These are phyloP conservation scores for Athetis lepigone DNA, from an alignment of 2,888 invertebrate species.

Conservation along the genomic window DNA sequence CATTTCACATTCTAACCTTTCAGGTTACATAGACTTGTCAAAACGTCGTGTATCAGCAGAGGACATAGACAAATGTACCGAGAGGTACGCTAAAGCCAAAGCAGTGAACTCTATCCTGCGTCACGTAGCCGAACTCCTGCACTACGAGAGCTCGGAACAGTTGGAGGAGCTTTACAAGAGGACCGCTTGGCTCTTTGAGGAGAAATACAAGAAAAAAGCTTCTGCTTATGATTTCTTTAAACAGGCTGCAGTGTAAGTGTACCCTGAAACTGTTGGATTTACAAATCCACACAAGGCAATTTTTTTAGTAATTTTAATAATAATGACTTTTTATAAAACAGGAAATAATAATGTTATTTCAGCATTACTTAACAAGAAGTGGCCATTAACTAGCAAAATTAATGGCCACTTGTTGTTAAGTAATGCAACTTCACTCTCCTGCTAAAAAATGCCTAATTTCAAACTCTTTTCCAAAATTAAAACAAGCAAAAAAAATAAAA, in stretches of 20 bases:
- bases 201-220: slow-evolving; percentile 98
- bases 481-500: no score
- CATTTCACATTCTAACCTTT: slow-evolving; percentile 46
- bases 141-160: slow-evolving; percentile 97
- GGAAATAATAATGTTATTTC: no score
- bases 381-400: no score
- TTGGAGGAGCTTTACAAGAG: slow-evolving; percentile 98
- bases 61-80: slow-evolving; percentile 99
- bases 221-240: slow-evolving; percentile 99
- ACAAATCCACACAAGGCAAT: no score
- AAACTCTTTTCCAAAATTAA: no score
- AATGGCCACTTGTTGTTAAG: no score
- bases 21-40: slow-evolving; percentile 99
- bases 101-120: slow-evolving; percentile 99
- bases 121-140: slow-evolving; percentile 98
- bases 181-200: slow-evolving; percentile 99
- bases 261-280: no score
- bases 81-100: slow-evolving; percentile 99
- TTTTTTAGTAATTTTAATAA: no score
- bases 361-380: no score
- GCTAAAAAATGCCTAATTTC: no score
- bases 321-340: no score
- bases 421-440: no score
- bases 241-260: slow-evolving; percentile 97
- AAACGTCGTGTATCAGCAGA: slow-evolving; percentile 99